Base-by-base conservation (phyloP, 2,888 invertebrate genomes). In the Gymnosoma rotundatum region DNA sequence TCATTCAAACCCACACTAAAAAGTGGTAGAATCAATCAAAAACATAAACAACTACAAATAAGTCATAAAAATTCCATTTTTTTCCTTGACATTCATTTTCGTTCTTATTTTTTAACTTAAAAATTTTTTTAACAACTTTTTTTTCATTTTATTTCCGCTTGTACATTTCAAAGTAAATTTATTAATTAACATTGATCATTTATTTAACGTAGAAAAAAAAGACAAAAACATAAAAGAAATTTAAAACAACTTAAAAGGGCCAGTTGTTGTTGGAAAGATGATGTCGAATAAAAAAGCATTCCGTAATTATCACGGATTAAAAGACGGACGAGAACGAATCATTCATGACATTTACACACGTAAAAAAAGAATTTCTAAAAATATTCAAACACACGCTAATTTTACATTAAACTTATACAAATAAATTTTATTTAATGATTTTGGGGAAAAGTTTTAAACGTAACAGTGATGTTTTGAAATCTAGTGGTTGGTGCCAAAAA, bases 1-100 rank as follows among this genome's bases (percentile, higher is more conserved):
- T 42, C 12, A 20, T 32, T 16, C 12, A 32, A 48, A 36, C 16
- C 60, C 72, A 60, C 21, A 14, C 16, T 32, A 20, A 25, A 25
- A 25, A 4, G 1, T 25, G n/a, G n/a, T n/a, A n/a, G 20, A 36
- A 48, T 48, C 5, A 36, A 48, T 42, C 54, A 18, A 58, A 45
- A 48, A 48, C 18, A 32, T 25, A 38, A 18, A 38, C n/a, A 42
- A 54, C 42, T 52, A 52, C 38, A 63, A 87, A 85, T 12, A 82
- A 88, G 83, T 83, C 82, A 83, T 85, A 82, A 87, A 88, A 87
- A 83, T 85, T 83, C 83, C 86, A 85, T 54, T 67, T 84, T 84
- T 83, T 75, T 80, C 70, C 70, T 74, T 80, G 87, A 85, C 86
- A 87, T 86, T 86, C 78, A 88, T 78, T 86, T 69, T 72, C 38